Percentiles rank a stretch among this genome's conserved stretches.
These are phyloP conservation scores for Crossocerus cetratus DNA, from an alignment of 2,888 invertebrate genomes.

Conservation along the genomic window DNA sequence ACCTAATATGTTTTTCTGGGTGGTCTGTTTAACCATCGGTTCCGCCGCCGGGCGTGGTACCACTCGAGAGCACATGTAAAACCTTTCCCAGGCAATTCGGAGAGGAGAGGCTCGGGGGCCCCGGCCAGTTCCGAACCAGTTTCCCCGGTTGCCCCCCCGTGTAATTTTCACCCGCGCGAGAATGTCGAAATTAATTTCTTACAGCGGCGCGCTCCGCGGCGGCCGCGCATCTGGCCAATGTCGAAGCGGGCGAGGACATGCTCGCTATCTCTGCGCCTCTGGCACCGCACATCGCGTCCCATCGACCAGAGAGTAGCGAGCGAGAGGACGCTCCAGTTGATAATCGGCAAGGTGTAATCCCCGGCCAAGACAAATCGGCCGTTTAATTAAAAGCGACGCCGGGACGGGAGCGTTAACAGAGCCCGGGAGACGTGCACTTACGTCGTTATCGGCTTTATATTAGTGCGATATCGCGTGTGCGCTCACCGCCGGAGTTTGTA, in stretches of 20 bases:
- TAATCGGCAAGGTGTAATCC: conserved; percentile 39
- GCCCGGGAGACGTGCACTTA: conserved; percentile 37
- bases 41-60: conserved; percentile 9
- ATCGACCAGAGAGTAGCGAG: conserved; percentile 5
- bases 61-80: no score
- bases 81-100: no score
- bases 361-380: conserved; percentile 46
- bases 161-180: neutral
- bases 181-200: conserved; percentile 15
- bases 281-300: neutral
- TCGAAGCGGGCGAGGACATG: conserved; percentile 12
- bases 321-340: conserved; percentile 15
- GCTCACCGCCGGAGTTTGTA: conserved; percentile 7
- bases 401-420: conserved; percentile 31
- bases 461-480: conserved; percentile 42
- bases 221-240: no score
- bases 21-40: conserved; percentile 54
- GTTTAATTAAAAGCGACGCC: conserved; percentile 51
- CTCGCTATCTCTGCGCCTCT: conserved; percentile 9
- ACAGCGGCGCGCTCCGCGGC: no score
- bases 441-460: conserved; percentile 52
- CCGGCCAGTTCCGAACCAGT: neutral
- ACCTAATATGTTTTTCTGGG: conserved; percentile 67
- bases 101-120: no score
- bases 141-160: neutral